Evolutionary conservation across 2,888 invertebrate genomes (phyloP).

Genomic region (Andrena dorsata): DNA sequence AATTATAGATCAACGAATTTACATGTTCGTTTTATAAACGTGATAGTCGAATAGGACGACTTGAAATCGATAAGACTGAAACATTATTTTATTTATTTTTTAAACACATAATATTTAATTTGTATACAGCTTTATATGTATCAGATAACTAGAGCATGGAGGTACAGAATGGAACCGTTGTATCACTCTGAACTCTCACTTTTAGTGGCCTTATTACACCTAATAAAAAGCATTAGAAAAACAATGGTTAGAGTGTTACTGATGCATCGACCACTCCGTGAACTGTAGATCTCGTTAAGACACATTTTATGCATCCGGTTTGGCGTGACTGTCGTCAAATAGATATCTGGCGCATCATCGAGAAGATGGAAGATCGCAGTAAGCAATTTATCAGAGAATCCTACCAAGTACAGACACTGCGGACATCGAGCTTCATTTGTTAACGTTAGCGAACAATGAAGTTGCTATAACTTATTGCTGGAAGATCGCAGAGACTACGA

Average conservation of each 20-base stretch:
- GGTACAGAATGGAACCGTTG: neutral
- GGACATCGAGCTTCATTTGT: too few species aligned
- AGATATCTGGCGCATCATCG: slow-evolving; percentile 11
- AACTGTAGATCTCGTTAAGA: slow-evolving; percentile 71
- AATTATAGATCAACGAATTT: neutral
- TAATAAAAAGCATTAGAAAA: neutral
- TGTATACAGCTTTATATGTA: neutral
- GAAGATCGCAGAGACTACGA: neutral
- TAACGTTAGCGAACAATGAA: too few species aligned
- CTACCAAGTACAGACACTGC: too few species aligned
- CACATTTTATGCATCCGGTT: slow-evolving; percentile 68
- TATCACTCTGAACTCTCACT: neutral
- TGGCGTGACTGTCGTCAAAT: slow-evolving; percentile 9
- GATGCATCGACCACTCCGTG: slow-evolving; percentile 32
- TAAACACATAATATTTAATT: neutral
- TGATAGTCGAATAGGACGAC: neutral
- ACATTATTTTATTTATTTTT: slow-evolving; percentile 1
- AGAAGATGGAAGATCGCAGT: neutral
- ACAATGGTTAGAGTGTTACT: slow-evolving; percentile 23
- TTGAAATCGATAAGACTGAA: neutral
- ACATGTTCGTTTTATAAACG: neutral
- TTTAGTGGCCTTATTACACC: neutral
- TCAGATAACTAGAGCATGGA: neutral
- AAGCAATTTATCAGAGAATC: neutral
- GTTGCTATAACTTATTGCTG: neutral